A percentile compares a stretch with the other conserved stretches of the same genome.
These are phyloP conservation scores for Dascillus cervinus DNA, from an alignment of 2,888 invertebrate genomes.

Conservation along the genomic window DNA sequence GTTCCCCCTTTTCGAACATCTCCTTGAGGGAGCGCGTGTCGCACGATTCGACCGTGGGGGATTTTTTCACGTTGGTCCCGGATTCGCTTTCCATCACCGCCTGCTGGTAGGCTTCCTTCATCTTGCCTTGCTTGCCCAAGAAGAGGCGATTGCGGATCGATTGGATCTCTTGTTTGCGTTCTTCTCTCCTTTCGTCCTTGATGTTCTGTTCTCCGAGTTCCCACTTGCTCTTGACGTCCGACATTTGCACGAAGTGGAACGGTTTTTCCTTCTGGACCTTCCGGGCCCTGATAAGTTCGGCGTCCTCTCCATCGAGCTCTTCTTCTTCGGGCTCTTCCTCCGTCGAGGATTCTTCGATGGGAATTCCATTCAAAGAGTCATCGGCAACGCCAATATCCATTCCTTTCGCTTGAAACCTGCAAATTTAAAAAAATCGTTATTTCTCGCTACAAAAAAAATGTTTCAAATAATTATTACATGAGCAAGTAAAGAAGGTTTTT, in stretches of 20 bases:
- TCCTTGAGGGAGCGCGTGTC: constrained; percentile 51
- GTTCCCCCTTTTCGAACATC: constrained; percentile 73
- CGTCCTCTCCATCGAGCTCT: constrained; percentile 49
- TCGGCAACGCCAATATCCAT: constrained; percentile 75
- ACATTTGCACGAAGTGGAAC: constrained; percentile 74
- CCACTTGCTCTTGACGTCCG: constrained; percentile 75
- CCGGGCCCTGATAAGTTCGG: constrained; percentile 52
- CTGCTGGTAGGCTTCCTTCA: constrained; percentile 88
- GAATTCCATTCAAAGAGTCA: constrained; percentile 66
- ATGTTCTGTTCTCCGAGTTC: constrained; percentile 56
- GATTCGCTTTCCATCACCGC: constrained; percentile 74
- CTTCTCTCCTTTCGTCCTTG: constrained; percentile 64
- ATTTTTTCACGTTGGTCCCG: constrained; percentile 46
- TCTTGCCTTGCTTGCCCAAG: constrained; percentile 80
- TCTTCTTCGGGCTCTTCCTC: constrained; percentile 58
- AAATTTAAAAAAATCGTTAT: too few relatives aligned
- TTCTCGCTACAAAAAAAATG: too few relatives aligned
- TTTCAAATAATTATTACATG: too few relatives aligned
- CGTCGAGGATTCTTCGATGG: constrained; percentile 62
- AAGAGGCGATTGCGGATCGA: constrained; percentile 77
- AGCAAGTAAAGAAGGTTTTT: too few relatives aligned
- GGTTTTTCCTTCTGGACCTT: constrained; percentile 62
- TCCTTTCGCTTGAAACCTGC: constrained; percentile 69
- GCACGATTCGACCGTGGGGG: constrained; percentile 49
- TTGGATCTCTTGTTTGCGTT: constrained; percentile 82